Base-by-base conservation (phyloP, 2,113 vertebrate genomes). In the Ceyx cyanopectus region DNA sequence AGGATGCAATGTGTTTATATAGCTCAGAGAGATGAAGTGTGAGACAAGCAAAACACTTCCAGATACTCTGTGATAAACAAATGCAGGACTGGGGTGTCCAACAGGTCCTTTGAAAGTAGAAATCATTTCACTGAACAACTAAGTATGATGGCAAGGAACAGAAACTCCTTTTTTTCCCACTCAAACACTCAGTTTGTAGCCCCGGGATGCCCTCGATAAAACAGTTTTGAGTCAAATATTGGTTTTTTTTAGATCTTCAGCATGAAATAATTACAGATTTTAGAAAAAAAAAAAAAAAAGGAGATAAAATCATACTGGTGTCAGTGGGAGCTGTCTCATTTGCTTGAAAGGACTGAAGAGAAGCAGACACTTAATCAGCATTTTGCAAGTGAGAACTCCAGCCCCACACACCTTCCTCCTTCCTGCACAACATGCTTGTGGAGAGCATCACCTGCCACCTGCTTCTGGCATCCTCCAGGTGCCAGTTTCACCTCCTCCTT, bases 41-140 rank as follows among this genome's bases (percentile, higher is more conserved):
- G 37, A 88, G 40, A 82, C 85, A 88, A 85, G 24, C 78, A 86
- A 75, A 80, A 61, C 68, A 91, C 24, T 34, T 90, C 51, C 65
- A 90, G 68, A 67, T 12, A 56, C 48, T 91, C 77, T 57, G 13
- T 54, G 23, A 15, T 66, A 75, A 81, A 50, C 77, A 91, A 78
- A 63, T 30, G 51, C 8, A 43, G n/a, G 34, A 60, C 68, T 66
- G 51, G 10, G 77, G 24, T 63, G 51, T 60, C 85, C 68, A 70
- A 27, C n/a, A 87, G 6, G 5, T 82, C 34, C 70, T 94, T 56
- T 85, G 41, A 83, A 66, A 60, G 56, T 0, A 56, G 29, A 50
- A 85, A 66, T 62, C 12, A 23, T 91, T 91, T 73, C 34, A 63
- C 26, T 82, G 22, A 27, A 24, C 70, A 74, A n/a, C 6, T 70